Percentiles rank a stretch among this genome's conserved stretches.
These are phyloP conservation scores for Seriola aureovittata DNA, from an alignment of 2,113 vertebrate species.

Conservation along the genomic window DNA sequence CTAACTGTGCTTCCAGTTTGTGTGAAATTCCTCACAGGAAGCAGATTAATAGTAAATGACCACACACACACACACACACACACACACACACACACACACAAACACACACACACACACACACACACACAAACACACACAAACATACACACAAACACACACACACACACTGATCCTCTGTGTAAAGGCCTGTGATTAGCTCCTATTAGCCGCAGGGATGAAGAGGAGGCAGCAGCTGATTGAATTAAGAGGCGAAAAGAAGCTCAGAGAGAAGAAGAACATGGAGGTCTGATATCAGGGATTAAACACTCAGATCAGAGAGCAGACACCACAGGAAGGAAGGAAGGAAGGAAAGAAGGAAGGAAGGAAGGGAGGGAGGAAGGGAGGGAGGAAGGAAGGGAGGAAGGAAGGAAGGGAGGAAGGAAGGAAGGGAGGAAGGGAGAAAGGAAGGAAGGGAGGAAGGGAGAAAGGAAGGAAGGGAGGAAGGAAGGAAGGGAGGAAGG, in stretches of 20 bases:
- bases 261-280: not conserved
- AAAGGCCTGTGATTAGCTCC: not conserved
- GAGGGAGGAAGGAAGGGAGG: no score
- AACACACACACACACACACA: not conserved
- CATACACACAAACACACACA: not conserved
- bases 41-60: not conserved
- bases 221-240: no score
- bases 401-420: not conserved
- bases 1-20: no score
- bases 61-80: not conserved
- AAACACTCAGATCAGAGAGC: no score
- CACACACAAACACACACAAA: not conserved
- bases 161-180: not conserved
- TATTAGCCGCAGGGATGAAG: not conserved
- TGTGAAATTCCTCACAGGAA: no score
- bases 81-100: not conserved
- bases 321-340: not conserved
- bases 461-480: no score
- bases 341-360: not conserved
- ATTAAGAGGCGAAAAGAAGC: no score
- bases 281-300: not conserved
- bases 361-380: no score
- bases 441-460: not conserved
- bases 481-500: not conserved
- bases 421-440: no score